Base-by-base conservation (phyloP, 2,888 invertebrate species). In the Cantharis flavilabris region DNA sequence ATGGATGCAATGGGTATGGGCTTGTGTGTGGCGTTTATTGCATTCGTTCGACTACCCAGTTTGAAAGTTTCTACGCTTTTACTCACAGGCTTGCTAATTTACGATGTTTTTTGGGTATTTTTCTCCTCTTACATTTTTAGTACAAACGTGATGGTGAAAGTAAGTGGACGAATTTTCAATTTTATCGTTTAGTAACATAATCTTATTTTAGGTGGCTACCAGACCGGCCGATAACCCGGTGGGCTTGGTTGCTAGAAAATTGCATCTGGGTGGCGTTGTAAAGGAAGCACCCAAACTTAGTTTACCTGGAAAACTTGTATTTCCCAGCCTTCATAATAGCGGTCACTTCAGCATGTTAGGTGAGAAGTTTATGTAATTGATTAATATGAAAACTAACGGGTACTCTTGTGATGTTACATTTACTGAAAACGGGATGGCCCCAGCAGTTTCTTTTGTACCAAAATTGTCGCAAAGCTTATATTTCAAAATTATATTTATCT, bases 1-100 rank as follows among this genome's bases (percentile, higher is more conserved):
- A 98, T 98, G 98, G 98, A 98, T 89, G 98, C 98, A 26, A 97
- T 98, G 95, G 98, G 98, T 79, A 98, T 98, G 98, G 98, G 98
- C 3, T 91, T 98, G 69, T 98, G 98, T 89, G 98, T 98, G 83
- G 98, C 98, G 76, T 98, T 98, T 89, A 98, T 98, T 87, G 98
- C 98, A 23, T 95, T 98, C 87, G 97, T 98, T 83, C 93, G 98
- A 71, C 91, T 98, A 87, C 98, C 98, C 73, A 98, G 97, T 88
- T 92, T 98, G 83, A 98, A 98, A 90, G 97, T 97, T 82, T 98
- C 98, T 73, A 98, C 98, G 18, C 90, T 98, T 79, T 92, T 98
- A 82, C 92, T 98, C 83, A 97, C 98, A 69, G 98, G 98, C 30
- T 91, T 98, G 82, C 92, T 98, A 79, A 94, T 97, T 76, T 98